phyloP scores from a whole-genome alignment of 2,888 invertebrate genomes.

The Lithosia quadra region DNA sequence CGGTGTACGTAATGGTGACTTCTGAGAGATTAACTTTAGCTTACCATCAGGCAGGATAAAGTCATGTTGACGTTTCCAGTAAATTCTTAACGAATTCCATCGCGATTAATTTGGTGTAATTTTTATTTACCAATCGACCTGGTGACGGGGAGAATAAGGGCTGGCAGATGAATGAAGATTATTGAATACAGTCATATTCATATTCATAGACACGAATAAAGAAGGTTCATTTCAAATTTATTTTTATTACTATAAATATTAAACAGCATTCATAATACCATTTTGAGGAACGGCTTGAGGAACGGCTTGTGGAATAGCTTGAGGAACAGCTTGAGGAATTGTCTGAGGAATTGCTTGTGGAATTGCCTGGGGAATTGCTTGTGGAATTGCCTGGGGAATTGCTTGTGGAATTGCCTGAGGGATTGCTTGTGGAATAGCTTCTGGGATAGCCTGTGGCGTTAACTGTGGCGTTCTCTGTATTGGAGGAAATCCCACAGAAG shows the following conservation, averaged over 20 bases:
- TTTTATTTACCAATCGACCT: too few relatives aligned
- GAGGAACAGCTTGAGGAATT: background rate
- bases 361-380: background rate
- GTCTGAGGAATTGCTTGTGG: background rate
- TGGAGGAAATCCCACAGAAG: background rate
- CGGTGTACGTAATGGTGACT: too few relatives aligned
- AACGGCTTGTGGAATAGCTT: background rate
- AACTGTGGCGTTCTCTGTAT: background rate
- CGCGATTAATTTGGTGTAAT: too few relatives aligned
- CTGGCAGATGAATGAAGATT: too few relatives aligned
- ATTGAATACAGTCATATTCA: too few relatives aligned
- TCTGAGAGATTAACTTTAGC: too few relatives aligned
- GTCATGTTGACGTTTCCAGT: too few relatives aligned
- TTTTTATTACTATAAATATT: slow-evolving; percentile 5
- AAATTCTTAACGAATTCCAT: too few relatives aligned
- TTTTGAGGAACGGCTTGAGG: background rate
- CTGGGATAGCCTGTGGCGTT: background rate
- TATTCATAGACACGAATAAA: background rate
- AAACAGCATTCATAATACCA: slow-evolving; percentile 9
- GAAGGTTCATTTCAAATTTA: background rate
- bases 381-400: background rate
- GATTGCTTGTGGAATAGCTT: background rate
- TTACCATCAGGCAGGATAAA: too few relatives aligned
- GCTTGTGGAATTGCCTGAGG: background rate
- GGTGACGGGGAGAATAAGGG: too few relatives aligned